phyloP scores from a whole-genome alignment of 2,113 vertebrate genomes.

The Etheostoma cragini region DNA sequence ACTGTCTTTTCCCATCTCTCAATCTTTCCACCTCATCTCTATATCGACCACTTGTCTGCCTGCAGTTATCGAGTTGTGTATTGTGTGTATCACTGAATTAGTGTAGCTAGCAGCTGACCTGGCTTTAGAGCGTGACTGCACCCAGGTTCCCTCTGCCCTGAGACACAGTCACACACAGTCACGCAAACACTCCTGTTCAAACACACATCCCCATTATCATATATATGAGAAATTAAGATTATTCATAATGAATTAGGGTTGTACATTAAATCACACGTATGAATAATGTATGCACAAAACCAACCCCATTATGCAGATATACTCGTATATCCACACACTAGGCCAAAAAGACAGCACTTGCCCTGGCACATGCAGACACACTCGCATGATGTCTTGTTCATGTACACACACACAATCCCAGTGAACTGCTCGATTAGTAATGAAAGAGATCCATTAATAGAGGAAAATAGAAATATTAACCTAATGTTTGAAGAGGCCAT shows the following conservation, averaged over 20 bases:
- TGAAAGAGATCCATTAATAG: slow-evolving; percentile 43
- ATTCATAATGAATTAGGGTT: slow-evolving; percentile 68
- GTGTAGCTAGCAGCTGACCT: slow-evolving; percentile 17
- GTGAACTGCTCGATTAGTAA: slow-evolving; percentile 29
- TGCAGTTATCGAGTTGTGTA: slow-evolving; percentile 3
- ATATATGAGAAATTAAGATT: slow-evolving; percentile 75
- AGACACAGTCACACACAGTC: slow-evolving; percentile 30
- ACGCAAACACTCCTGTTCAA: slow-evolving; percentile 44
- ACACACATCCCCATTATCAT: slow-evolving; percentile 71
- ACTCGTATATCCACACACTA: slow-evolving; percentile 4
- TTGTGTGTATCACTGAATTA: slow-evolving; percentile 25
- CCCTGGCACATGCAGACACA: slow-evolving; percentile 8
- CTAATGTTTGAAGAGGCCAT: slow-evolving; percentile 35
- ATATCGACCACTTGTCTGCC: background rate
- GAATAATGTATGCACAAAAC: slow-evolving; percentile 60
- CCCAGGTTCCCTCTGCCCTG: slow-evolving; percentile 16
- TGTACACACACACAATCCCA: slow-evolving; percentile 13
- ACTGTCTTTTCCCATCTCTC: background rate
- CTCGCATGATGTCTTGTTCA: slow-evolving; percentile 16
- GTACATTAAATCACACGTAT: slow-evolving; percentile 64
- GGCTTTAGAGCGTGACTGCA: slow-evolving; percentile 18
- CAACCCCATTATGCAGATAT: slow-evolving; percentile 19
- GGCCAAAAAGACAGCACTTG: slow-evolving; percentile 1
- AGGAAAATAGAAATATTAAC: slow-evolving; percentile 57
- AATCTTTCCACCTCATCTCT: slow-evolving; percentile 3